Conservation (phyloP, 1,140 invertebrate genomes). For the Pseudoatta argentina region DNA sequence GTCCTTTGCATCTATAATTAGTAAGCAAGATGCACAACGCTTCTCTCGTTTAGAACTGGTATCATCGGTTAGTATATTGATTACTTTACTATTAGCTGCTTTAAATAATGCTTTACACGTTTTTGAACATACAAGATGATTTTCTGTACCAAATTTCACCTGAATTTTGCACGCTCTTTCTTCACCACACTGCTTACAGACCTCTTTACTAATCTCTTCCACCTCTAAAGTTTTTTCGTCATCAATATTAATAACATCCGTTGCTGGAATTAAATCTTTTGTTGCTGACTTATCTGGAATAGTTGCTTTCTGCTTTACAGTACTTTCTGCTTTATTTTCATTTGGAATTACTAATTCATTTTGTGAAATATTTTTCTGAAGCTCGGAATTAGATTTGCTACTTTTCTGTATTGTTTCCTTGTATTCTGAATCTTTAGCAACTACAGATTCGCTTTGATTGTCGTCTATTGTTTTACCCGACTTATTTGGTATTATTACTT, state of each 20-base stretch:
- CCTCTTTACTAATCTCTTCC: conserved; percentile 81
- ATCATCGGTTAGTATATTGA: conserved; percentile 83
- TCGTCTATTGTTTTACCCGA: conserved; percentile 38
- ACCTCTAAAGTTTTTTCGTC: conserved; percentile 81
- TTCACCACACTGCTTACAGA: conserved; percentile 83
- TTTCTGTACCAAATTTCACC: conserved; percentile 82
- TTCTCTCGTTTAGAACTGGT: conserved; percentile 84
- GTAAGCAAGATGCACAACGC: conserved; percentile 84
- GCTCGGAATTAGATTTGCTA: conserved; percentile 55
- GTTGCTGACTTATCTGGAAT: conserved; percentile 20
- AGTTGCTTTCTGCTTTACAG: neutral
- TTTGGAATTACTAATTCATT: neutral
- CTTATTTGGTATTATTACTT: conserved; percentile 76
- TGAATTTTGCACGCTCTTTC: conserved; percentile 80
- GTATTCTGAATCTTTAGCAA: conserved; percentile 18
- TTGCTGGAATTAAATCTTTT: neutral
- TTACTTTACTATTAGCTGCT: conserved; percentile 80
- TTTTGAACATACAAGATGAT: conserved; percentile 82
- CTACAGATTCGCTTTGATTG: conserved; percentile 47
- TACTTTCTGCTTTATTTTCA: conserved; percentile 5
- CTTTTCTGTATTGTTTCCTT: conserved; percentile 33
- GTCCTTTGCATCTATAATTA: conserved; percentile 84
- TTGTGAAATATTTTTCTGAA: neutral
- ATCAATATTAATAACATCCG: conserved; percentile 81
- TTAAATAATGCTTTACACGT: conserved; percentile 81